These are phyloP conservation scores for Elymnias hypermnestra DNA, from an alignment of 1,140 invertebrate species.

Conservation along the genomic window DNA sequence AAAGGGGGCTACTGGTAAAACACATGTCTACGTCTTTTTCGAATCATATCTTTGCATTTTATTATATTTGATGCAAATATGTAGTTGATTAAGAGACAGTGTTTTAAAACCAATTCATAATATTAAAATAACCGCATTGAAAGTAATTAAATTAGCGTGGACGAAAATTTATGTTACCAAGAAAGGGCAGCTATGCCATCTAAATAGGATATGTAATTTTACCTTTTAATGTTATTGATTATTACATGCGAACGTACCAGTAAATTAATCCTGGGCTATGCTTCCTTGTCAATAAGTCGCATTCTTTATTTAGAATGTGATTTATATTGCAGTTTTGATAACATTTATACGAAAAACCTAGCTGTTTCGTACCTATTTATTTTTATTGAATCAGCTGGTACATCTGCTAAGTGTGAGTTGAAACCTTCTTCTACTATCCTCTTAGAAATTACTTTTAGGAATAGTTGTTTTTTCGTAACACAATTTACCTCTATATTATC, in stretches of 20 bases:
- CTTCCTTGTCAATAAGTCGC: slow-evolving; percentile 4
- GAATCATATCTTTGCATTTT: slow-evolving; percentile 46
- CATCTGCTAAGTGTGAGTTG: slow-evolving; percentile 3
- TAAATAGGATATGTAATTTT: no score
- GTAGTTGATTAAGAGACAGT: no score
- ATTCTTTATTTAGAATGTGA: slow-evolving; percentile 10
- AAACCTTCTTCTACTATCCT: slow-evolving; percentile 1
- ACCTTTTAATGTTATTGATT: no score
- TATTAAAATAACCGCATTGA: no score
- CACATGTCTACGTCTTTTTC: slow-evolving; percentile 16
- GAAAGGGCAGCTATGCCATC: no score
- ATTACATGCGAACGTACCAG: not conserved
- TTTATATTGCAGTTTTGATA: no score
- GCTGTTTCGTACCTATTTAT: not conserved
- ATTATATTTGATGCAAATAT: not conserved
- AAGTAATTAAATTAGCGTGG: no score
- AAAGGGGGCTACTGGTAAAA: not conserved
- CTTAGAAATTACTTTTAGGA: slow-evolving; percentile 12
- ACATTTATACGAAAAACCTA: not conserved
- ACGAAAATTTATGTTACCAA: no score
- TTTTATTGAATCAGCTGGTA: not conserved
- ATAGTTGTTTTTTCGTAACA: slow-evolving; percentile 6
- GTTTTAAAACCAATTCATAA: no score
- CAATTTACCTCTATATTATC: slow-evolving; percentile 4
- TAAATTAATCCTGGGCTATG: no score